These are phyloP conservation scores for Acomys russatus DNA, from an alignment of 2,797 vertebrate species.

Conservation along the genomic window DNA sequence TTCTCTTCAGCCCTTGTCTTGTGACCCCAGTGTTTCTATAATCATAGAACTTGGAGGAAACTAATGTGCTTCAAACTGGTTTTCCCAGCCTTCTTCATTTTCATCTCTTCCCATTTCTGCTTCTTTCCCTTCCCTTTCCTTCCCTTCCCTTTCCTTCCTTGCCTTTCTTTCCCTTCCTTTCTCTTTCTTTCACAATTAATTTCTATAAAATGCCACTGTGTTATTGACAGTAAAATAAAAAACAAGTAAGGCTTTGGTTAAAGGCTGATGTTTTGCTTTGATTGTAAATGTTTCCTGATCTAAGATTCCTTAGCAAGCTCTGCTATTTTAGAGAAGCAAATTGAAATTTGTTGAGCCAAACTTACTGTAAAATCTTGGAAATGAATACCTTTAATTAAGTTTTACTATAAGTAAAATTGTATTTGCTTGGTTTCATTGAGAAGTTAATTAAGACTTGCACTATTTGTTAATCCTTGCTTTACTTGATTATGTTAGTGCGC, in stretches of 20 bases:
- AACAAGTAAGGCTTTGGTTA: not conserved
- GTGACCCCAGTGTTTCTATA: not conserved
- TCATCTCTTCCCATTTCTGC: not conserved
- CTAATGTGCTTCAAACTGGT: not conserved
- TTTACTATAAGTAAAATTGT: constrained; percentile 67
- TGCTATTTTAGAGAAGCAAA: constrained; percentile 73
- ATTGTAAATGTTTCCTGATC: constrained; percentile 74
- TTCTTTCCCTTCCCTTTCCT: not conserved
- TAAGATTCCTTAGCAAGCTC: constrained; percentile 75
- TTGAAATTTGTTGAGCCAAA: constrained; percentile 69
- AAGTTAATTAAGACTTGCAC: constrained; percentile 68
- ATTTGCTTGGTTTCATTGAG: constrained; percentile 69
- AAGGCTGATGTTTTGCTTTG: constrained; percentile 75
- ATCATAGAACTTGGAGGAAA: constrained; percentile 6
- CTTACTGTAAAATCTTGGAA: constrained; percentile 76
- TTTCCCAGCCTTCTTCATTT: not conserved
- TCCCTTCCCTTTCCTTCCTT: not conserved
- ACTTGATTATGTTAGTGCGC: constrained; percentile 64
- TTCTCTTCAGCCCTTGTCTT: not conserved
- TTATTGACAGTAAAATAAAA: not conserved
- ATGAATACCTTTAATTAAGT: constrained; percentile 71
- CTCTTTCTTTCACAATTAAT: not conserved
- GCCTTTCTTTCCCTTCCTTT: not conserved
- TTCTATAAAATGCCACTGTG: not conserved
- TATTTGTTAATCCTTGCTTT: constrained; percentile 77